These are phyloP conservation scores for Coregonus suidteri DNA, from an alignment of 2,797 vertebrate genomes.

Conservation along the genomic window DNA sequence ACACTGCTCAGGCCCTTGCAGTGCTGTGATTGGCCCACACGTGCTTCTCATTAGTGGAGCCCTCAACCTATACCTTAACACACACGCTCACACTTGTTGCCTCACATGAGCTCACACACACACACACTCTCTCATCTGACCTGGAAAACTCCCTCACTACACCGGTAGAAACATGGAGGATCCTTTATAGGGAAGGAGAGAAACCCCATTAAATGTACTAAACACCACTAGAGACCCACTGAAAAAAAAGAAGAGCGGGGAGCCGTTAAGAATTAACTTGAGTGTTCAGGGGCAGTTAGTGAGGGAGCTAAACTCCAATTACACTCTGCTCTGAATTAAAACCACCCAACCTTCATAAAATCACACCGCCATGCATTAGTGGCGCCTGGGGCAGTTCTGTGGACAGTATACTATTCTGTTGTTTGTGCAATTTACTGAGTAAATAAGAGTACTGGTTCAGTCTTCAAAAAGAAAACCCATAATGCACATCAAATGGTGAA, in stretches of 20 bases:
- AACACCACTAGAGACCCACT: slow-evolving; percentile 58
- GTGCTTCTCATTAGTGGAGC: slow-evolving; percentile 87
- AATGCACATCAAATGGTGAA: neutral
- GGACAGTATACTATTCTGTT: slow-evolving; percentile 28
- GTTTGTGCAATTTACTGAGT: slow-evolving; percentile 14
- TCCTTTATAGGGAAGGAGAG: slow-evolving; percentile 70
- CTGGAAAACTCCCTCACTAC: slow-evolving; percentile 77
- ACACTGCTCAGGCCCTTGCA: slow-evolving; percentile 74
- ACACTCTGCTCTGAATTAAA: slow-evolving; percentile 63
- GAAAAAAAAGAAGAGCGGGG: slow-evolving; percentile 40
- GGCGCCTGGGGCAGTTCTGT: slow-evolving; percentile 45
- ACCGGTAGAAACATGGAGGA: slow-evolving; percentile 82
- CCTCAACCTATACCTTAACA: slow-evolving; percentile 32
- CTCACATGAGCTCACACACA: slow-evolving; percentile 30
- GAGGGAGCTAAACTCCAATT: slow-evolving; percentile 67
- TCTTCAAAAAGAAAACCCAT: slow-evolving; percentile 14
- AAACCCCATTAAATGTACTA: slow-evolving; percentile 73
- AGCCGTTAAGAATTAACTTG: slow-evolving; percentile 70
- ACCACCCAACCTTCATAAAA: slow-evolving; percentile 61
- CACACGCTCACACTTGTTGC: slow-evolving; percentile 11
- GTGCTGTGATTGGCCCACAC: slow-evolving; percentile 75
- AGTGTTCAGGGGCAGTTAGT: slow-evolving; percentile 68
- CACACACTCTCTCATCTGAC: slow-evolving; percentile 71
- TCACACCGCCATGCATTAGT: slow-evolving; percentile 48
- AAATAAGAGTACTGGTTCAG: slow-evolving; percentile 19